These are phyloP conservation scores for Nesogale talazaci DNA, from an alignment of 2,113 vertebrate species.

Conservation along the genomic window DNA sequence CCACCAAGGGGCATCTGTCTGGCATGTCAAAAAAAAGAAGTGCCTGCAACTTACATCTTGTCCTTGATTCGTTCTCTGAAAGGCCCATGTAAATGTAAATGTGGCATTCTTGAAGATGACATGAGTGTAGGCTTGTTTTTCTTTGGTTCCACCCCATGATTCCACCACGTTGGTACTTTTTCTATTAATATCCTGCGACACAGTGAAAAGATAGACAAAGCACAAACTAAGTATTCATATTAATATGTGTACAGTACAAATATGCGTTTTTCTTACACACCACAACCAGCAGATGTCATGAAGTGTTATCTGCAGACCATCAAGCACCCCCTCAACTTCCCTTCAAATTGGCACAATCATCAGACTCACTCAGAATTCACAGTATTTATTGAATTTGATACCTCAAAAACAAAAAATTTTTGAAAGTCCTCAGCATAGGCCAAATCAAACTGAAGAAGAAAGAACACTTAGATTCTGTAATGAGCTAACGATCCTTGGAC, in stretches of 20 bases:
- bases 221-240: neutral
- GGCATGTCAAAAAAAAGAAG: neutral
- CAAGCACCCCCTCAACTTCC: neutral
- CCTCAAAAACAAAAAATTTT: neutral
- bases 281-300: neutral
- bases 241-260: neutral
- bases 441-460: neutral
- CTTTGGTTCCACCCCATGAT: constrained; percentile 94
- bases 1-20: neutral
- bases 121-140: constrained; percentile 94
- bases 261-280: neutral
- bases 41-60: constrained; percentile 91
- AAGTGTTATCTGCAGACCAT: neutral
- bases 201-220: constrained; percentile 19
- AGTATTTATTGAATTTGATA: neutral
- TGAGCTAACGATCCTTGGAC: neutral
- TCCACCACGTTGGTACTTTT: constrained; percentile 96
- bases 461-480: neutral
- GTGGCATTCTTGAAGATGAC: constrained; percentile 95
- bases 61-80: constrained; percentile 95
- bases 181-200: constrained; percentile 93
- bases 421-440: neutral
- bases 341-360: neutral
- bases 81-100: constrained; percentile 97
- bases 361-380: neutral